A percentile compares a stretch with the other conserved stretches of the same genome.
Evolutionary conservation across 2,888 invertebrate genomes (phyloP).

Genomic region (Drosophila phalerata): DNA sequence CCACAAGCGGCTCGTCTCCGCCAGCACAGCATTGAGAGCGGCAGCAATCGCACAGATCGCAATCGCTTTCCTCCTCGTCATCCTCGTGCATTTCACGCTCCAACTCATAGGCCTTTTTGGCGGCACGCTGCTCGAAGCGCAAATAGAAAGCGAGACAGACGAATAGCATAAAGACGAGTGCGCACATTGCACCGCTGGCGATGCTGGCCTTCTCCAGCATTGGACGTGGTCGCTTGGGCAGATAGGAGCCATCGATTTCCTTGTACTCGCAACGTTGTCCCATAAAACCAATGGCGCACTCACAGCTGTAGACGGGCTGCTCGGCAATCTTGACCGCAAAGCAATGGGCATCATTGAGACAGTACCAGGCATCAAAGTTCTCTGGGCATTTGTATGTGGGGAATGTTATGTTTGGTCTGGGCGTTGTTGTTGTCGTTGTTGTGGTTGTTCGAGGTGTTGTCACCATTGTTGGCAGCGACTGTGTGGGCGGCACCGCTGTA

Average conservation of each 20-base stretch:
- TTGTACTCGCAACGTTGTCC: slow-evolving; percentile 98
- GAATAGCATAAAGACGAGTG: slow-evolving; percentile 87
- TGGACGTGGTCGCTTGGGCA: slow-evolving; percentile 89
- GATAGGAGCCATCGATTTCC: slow-evolving; percentile 97
- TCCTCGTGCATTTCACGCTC: slow-evolving; percentile 55
- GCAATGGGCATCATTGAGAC: slow-evolving; percentile 97
- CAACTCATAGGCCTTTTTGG: slow-evolving; percentile 72
- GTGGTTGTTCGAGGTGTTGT: slow-evolving; percentile 86
- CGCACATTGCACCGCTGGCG: slow-evolving; percentile 91
- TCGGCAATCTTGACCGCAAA: slow-evolving; percentile 97
- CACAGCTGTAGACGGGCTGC: slow-evolving; percentile 97
- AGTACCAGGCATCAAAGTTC: slow-evolving; percentile 97
- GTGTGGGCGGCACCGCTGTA: slow-evolving; percentile 64
- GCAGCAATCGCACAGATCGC: slow-evolving; percentile 66
- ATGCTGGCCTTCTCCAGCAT: slow-evolving; percentile 93
- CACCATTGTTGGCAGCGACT: slow-evolving; percentile 43
- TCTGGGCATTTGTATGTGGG: slow-evolving; percentile 97
- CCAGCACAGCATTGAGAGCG: slow-evolving; percentile 59
- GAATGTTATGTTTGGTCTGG: slow-evolving; percentile 97
- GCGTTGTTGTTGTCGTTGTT: slow-evolving; percentile 90
- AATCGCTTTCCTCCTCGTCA: slow-evolving; percentile 30
- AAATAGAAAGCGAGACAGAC: slow-evolving; percentile 87
- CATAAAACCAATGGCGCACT: slow-evolving; percentile 97
- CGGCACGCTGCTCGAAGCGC: slow-evolving; percentile 86
- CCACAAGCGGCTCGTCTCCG: slow-evolving; percentile 53